Conservation (phyloP, 2,113 vertebrate species). For the Herpailurus yagouaroundi region DNA sequence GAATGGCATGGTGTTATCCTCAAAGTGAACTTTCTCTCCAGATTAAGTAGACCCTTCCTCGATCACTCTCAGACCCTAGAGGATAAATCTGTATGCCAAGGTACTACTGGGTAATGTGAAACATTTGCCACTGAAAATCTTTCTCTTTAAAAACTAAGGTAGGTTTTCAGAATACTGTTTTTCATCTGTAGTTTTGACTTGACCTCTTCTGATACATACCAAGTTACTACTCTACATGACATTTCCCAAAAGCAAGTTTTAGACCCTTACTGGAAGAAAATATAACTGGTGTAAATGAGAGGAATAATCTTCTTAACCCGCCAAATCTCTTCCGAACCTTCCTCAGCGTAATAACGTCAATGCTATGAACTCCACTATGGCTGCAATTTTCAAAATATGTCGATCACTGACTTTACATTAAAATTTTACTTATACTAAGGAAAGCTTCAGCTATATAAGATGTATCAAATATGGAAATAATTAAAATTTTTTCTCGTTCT, state of each 20-base stretch:
- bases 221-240: neutral
- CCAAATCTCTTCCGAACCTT: slow-evolving; percentile 41
- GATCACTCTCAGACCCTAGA: neutral
- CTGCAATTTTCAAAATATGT: slow-evolving; percentile 55
- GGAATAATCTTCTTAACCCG: slow-evolving; percentile 21
- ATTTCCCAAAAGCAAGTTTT: slow-evolving; percentile 58
- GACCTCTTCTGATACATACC: neutral
- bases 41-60: neutral
- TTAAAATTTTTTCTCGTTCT: neutral
- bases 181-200: neutral
- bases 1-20: neutral
- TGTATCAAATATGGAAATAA: neutral
- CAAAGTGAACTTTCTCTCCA: slow-evolving; percentile 16
- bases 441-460: neutral
- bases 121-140: neutral
- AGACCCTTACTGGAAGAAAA: neutral
- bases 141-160: neutral
- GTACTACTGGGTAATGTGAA: neutral
- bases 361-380: neutral
- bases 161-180: slow-evolving; percentile 39
- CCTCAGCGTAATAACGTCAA: neutral
- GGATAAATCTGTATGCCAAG: neutral
- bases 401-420: neutral
- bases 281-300: neutral
- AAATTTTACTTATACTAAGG: neutral